These are phyloP conservation scores for Mionectes macconnelli DNA, from an alignment of 2,113 vertebrate genomes.

Conservation along the genomic window DNA sequence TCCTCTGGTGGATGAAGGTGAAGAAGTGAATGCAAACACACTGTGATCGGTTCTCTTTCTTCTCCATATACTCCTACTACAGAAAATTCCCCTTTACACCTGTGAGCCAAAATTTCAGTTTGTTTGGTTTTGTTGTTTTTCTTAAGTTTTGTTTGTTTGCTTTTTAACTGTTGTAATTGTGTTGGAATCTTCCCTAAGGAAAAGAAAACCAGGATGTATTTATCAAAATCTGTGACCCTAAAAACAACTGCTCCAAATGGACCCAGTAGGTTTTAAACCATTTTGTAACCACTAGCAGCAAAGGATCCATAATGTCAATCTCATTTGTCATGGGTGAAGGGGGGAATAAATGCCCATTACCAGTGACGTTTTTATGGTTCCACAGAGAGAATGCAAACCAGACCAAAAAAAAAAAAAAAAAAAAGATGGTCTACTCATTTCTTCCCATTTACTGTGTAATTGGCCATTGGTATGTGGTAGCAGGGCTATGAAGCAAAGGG, in stretches of 20 bases:
- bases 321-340: neutral
- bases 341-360: neutral
- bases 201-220: neutral
- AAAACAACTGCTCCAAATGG: neutral
- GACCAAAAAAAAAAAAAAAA: neutral
- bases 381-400: neutral
- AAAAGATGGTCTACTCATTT: neutral
- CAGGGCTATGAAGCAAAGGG: neutral
- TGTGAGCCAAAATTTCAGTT: neutral
- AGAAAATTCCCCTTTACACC: neutral
- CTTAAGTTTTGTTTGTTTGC: too few species aligned
- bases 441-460: neutral
- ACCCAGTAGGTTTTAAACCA: neutral
- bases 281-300: neutral
- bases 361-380: neutral
- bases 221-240: neutral
- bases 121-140: neutral
- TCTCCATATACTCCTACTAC: neutral
- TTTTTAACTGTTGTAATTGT: neutral
- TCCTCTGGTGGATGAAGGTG: neutral
- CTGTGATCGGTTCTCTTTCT: rapidly evolving
- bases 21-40: neutral
- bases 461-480: neutral
- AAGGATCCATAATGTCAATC: neutral
- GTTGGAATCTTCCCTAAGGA: neutral